phyloP scores from a whole-genome alignment of 1,140 invertebrate species.

The Dreissena polymorpha region DNA sequence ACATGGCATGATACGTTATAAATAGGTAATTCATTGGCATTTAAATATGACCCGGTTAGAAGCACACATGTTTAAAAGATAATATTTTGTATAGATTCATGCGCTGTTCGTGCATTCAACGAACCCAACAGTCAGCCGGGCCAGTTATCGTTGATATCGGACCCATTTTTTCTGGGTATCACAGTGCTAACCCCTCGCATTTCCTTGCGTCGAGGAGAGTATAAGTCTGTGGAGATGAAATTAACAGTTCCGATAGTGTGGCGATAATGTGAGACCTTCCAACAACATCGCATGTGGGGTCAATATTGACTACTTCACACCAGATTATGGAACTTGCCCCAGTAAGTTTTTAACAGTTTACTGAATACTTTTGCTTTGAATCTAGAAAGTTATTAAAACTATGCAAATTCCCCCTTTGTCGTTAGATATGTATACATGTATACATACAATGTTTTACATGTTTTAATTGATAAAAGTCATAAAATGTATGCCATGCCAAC shows the following conservation, averaged over 20 bases:
- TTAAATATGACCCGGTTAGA: too few relatives aligned
- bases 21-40: too few relatives aligned
- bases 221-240: slow-evolving; percentile 14
- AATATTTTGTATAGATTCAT: slow-evolving; percentile 16
- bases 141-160: neutral
- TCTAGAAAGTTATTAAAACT: too few relatives aligned
- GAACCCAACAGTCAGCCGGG: slow-evolving; percentile 4
- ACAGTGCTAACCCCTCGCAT: slow-evolving; percentile 3
- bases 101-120: slow-evolving; percentile 19
- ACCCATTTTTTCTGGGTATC: slow-evolving; percentile 16
- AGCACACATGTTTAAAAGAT: too few relatives aligned
- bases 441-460: too few relatives aligned
- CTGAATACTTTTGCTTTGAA: too few relatives aligned
- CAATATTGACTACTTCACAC: neutral
- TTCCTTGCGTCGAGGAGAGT: slow-evolving; percentile 11
- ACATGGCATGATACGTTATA: too few relatives aligned
- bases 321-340: neutral
- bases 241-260: slow-evolving; percentile 16
- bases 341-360: neutral
- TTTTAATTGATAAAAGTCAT: too few relatives aligned
- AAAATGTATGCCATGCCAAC: too few relatives aligned
- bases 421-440: too few relatives aligned
- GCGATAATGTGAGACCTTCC: neutral
- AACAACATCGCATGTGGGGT: neutral
- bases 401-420: too few relatives aligned